Percentiles rank a stretch among this genome's conserved stretches.
These are phyloP conservation scores for Mnemiopsis leidyi DNA, from an alignment of 37 sponge, comb jelly and placozoan species.

Conservation along the genomic window DNA sequence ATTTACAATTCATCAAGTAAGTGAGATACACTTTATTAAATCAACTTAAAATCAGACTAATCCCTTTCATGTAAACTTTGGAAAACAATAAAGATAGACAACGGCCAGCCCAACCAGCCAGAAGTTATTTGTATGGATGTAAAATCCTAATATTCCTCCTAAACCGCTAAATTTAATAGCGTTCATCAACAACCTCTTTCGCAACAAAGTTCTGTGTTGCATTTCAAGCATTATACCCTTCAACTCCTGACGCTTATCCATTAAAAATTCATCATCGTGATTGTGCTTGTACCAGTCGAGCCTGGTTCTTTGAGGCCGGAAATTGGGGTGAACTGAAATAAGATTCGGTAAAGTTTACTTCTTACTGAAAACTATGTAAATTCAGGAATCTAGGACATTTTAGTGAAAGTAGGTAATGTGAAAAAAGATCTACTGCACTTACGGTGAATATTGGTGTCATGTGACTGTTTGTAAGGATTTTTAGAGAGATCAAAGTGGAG, in stretches of 20 bases:
- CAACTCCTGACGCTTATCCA: background rate
- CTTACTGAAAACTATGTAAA: too few species aligned
- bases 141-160: background rate
- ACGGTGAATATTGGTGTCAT: too few species aligned
- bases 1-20: too few species aligned
- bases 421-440: too few species aligned
- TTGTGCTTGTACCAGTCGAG: conserved; percentile 26
- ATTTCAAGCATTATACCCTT: background rate
- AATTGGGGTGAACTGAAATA: background rate
- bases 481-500: background rate
- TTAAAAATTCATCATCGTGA: background rate
- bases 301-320: conserved; percentile 4
- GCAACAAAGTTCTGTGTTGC: background rate
- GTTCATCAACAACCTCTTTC: background rate
- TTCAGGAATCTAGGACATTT: too few species aligned
- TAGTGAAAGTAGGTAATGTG: too few species aligned
- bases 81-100: background rate
- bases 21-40: too few species aligned
- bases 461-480: background rate
- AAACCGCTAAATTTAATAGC: background rate
- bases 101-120: background rate
- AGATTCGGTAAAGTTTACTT: too few species aligned
- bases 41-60: too few species aligned
- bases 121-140: background rate
- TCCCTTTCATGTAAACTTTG: too few species aligned